These are phyloP conservation scores for Eulacestoma nigropectus DNA, from an alignment of 2,113 vertebrate species.

Conservation along the genomic window DNA sequence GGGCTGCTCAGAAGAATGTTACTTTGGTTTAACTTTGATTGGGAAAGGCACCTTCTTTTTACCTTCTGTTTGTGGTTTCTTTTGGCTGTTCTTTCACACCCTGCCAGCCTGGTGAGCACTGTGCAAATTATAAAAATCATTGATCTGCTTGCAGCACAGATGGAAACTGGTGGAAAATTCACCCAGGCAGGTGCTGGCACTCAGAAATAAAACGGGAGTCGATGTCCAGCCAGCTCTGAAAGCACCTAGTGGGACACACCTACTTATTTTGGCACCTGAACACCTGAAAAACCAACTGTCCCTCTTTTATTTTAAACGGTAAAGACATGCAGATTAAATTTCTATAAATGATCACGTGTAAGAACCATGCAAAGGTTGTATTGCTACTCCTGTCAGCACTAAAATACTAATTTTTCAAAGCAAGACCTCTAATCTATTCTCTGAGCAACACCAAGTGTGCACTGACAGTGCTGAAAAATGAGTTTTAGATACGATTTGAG, in stretches of 20 bases:
- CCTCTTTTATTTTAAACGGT: not conserved
- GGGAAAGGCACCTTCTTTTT: not conserved
- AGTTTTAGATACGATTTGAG: not conserved
- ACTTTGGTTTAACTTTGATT: not conserved
- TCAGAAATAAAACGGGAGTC: not conserved
- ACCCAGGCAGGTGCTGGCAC: not conserved
- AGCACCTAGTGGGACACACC: not conserved
- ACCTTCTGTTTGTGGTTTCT: not conserved
- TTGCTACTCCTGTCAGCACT: not conserved
- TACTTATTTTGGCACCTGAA: not conserved
- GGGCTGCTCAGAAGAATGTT: not conserved
- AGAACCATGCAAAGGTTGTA: not conserved
- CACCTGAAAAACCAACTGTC: not conserved
- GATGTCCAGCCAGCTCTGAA: not conserved
- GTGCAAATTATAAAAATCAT: not conserved
- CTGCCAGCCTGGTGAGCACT: not conserved
- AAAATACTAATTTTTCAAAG: not conserved
- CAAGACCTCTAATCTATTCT: not conserved
- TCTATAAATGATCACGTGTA: accelerated
- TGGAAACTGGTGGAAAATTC: not conserved
- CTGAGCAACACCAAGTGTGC: not conserved
- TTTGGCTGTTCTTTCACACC: not conserved
- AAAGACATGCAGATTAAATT: not conserved
- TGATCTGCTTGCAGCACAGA: not conserved
- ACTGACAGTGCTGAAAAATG: not conserved